Conservation (phyloP, 2,888 invertebrate genomes). For the Nebria salina region DNA sequence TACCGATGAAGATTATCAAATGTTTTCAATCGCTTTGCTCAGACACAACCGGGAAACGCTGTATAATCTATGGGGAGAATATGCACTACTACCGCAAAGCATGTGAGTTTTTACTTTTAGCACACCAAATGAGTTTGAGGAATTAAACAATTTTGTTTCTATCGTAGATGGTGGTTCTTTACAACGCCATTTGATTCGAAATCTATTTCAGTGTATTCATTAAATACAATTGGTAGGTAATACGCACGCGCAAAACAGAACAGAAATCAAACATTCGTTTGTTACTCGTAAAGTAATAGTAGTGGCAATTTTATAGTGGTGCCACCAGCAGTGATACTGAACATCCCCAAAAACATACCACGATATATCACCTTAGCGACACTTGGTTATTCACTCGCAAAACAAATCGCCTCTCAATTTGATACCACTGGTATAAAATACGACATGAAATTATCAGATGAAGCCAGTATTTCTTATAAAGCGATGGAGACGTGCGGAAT, state of each 20-base stretch:
- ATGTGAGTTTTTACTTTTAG: slow-evolving; percentile 40
- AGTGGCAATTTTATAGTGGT: slow-evolving; percentile 49
- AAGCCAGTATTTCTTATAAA: slow-evolving; percentile 46
- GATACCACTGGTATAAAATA: slow-evolving; percentile 52
- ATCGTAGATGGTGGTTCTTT: slow-evolving; percentile 50
- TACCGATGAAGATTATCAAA: slow-evolving; percentile 9
- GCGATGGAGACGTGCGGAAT: slow-evolving; percentile 45
- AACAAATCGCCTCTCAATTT: slow-evolving; percentile 54
- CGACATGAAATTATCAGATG: slow-evolving; percentile 47
- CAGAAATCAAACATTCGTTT: slow-evolving; percentile 16
- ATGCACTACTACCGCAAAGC: slow-evolving; percentile 1
- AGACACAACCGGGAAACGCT: slow-evolving; percentile 23
- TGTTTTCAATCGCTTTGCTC: slow-evolving; percentile 5
- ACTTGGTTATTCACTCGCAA: slow-evolving; percentile 53
- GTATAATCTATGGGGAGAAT: slow-evolving; percentile 33
- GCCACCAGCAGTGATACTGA: slow-evolving; percentile 50
- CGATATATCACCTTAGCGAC: slow-evolving; percentile 52
- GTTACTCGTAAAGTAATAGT: not conserved
- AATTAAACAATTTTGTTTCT: not conserved
- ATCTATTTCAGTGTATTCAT: slow-evolving; percentile 50
- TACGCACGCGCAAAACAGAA: not conserved
- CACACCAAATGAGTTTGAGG: not conserved
- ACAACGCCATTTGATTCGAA: slow-evolving; percentile 47
- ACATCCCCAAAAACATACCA: slow-evolving; percentile 50
- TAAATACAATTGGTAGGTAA: slow-evolving; percentile 49